Percentiles rank a stretch among this genome's conserved stretches.
phyloP scores from a whole-genome alignment of 1,140 invertebrate species.

The Adoxophyes honmai region DNA sequence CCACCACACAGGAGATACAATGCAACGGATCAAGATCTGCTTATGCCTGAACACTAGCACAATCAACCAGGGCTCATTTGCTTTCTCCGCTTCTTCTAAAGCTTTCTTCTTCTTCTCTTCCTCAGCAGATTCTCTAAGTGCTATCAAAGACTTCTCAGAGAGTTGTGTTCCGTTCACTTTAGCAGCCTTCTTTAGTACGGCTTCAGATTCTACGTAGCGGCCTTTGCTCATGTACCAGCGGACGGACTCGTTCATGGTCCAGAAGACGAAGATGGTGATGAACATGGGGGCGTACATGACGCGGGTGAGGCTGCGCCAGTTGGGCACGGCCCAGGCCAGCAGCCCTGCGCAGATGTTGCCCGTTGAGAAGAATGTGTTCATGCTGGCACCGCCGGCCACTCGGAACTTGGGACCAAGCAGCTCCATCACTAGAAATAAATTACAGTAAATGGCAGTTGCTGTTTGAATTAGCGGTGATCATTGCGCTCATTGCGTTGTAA shows the following conservation, averaged over 20 bases:
- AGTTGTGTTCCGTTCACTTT: slow-evolving; percentile 80
- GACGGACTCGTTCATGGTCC: slow-evolving; percentile 81
- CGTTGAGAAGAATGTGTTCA: slow-evolving; percentile 67
- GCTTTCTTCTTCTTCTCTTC: slow-evolving; percentile 41
- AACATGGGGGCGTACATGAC: slow-evolving; percentile 83
- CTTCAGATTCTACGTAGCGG: slow-evolving; percentile 81
- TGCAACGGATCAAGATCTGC: slow-evolving; percentile 78
- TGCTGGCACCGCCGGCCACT: slow-evolving; percentile 83
- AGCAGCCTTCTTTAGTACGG: slow-evolving; percentile 80
- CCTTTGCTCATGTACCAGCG: slow-evolving; percentile 89
- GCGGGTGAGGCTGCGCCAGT: neutral
- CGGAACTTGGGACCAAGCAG: slow-evolving; percentile 84
- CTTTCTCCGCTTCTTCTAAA: slow-evolving; percentile 23
- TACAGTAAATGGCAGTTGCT: neutral
- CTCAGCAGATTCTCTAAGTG: slow-evolving; percentile 39
- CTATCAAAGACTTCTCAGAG: slow-evolving; percentile 75
- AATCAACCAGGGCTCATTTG: slow-evolving; percentile 59
- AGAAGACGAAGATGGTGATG: slow-evolving; percentile 80
- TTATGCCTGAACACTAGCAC: slow-evolving; percentile 77
- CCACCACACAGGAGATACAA: slow-evolving; percentile 84
- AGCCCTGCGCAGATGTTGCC: neutral
- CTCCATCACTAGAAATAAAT: slow-evolving; percentile 80
- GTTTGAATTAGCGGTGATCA: too few species aligned
- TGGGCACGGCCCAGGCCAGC: neutral
- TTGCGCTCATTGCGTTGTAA: too few species aligned